Evolutionary conservation across 2,888 invertebrate species (phyloP), one percentile per base, ranked within the genome.

Genomic region (Macaria notata): DNA sequence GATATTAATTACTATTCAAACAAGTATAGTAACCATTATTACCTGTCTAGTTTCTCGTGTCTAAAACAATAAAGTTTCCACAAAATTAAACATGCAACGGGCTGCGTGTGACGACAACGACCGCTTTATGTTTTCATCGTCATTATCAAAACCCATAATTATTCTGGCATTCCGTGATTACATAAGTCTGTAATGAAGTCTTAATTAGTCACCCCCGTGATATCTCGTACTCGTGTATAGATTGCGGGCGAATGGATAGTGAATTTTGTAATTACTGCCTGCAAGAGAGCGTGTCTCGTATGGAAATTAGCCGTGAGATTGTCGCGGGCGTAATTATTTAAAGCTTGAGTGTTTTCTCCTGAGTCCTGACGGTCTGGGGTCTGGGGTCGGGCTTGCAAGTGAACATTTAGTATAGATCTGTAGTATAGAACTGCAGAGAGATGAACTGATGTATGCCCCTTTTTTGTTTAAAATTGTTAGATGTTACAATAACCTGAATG

Each of bases 251-350:
- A 85, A 85, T 84, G 78, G 82, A 80, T 82, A 82, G 78, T 77
- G 76, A 81, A 77, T 81, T 78, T 81, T 75, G 72, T 72, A 76
- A 83, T 84, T 78, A 84, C 69, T 70, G 75, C 70, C 73, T 68
- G 65, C 78, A 76, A 65, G 81, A 81, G 81, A 84, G 79, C 84
- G 83, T 83, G 64, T 72, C 73, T 61, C 49, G 57, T 61, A 70
- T 66, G 64, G 65, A 62, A 65, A 65, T 64, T 62, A 53, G 59
- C 54, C 49, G 53, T 61, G 56, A 62, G 52, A 63, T 64, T 54
- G 60, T 36, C 46, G 46, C 43, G 45, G 51, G 59, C 51, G 44
- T 45, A 19, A 19, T 19, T 19, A 19, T 19, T 49, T 9, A 45
- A 4, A 9, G 46, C 46, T 43, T 29, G 46, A 36, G 46, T 48